Percentiles rank a stretch among this genome's conserved stretches.
Evolutionary conservation across 2,797 vertebrate species (phyloP).

Genomic region (Australoheros facetus): DNA sequence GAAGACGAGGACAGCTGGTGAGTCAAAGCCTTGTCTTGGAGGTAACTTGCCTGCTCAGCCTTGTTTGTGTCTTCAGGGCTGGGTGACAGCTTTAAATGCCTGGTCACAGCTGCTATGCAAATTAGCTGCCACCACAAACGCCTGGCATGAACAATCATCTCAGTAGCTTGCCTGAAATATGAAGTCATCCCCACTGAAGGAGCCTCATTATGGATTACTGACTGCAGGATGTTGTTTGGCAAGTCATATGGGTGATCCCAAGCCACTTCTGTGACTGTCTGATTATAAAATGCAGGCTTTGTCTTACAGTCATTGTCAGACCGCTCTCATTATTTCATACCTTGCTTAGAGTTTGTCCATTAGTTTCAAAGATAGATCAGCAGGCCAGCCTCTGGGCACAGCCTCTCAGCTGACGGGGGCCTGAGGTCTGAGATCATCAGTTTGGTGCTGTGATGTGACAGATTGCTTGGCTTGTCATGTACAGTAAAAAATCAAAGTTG

Average conservation of each 20-base stretch:
- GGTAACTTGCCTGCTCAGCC: conserved; percentile 9
- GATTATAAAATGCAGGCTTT: conserved; percentile 20
- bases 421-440: conserved; percentile 19
- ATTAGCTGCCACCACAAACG: conserved; percentile 35
- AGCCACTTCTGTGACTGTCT: not conserved
- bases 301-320: conserved; percentile 16
- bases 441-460: conserved; percentile 46
- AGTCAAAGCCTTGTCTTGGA: conserved; percentile 67
- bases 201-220: conserved; percentile 30
- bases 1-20: conserved; percentile 97
- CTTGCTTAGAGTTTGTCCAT: not conserved
- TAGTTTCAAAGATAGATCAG: conserved; percentile 4
- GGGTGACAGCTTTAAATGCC: conserved; percentile 56
- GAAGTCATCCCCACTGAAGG: conserved; percentile 31
- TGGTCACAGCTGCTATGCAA: conserved; percentile 66
- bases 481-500: conserved; percentile 46
- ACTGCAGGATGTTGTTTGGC: conserved; percentile 30
- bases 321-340: not conserved
- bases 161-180: conserved; percentile 21
- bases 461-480: conserved; percentile 48
- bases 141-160: conserved; percentile 19
- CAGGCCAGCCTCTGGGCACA: conserved; percentile 9
- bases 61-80: conserved; percentile 28
- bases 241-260: conserved; percentile 44
- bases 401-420: conserved; percentile 28